Conservation (phyloP, 2,888 invertebrate species). For the Leucoma salicis region DNA sequence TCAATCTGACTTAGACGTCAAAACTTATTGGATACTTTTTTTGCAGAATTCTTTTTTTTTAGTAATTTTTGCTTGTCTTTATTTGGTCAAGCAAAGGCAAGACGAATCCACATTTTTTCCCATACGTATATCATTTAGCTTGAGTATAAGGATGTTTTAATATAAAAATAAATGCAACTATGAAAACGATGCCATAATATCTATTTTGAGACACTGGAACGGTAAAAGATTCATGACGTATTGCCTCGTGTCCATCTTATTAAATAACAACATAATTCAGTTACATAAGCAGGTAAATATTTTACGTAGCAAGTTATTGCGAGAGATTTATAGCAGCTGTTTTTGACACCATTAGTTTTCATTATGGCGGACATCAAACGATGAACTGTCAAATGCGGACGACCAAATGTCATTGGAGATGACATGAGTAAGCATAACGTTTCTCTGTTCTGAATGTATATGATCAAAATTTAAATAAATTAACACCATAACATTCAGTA, state of each 20-base stretch:
- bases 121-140: too few species aligned
- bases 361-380: constrained; percentile 31
- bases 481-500: too few species aligned
- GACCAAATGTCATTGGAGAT: constrained; percentile 23
- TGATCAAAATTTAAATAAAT: background rate
- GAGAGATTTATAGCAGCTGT: constrained; percentile 32
- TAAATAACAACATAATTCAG: background rate
- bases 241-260: background rate
- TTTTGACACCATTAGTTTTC: constrained; percentile 31
- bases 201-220: too few species aligned
- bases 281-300: constrained; percentile 4
- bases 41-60: too few species aligned
- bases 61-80: too few species aligned
- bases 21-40: too few species aligned
- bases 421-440: constrained; percentile 12
- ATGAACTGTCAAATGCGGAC: constrained; percentile 24
- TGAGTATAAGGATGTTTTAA: too few species aligned
- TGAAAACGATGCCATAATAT: too few species aligned
- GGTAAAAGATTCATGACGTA: background rate
- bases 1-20: too few species aligned
- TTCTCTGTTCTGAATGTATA: background rate
- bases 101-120: too few species aligned
- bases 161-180: too few species aligned
- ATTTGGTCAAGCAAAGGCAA: too few species aligned
- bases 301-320: constrained; percentile 1